Evolutionary conservation across 2,113 vertebrate species (phyloP).

Genomic region (Gallinago media): DNA sequence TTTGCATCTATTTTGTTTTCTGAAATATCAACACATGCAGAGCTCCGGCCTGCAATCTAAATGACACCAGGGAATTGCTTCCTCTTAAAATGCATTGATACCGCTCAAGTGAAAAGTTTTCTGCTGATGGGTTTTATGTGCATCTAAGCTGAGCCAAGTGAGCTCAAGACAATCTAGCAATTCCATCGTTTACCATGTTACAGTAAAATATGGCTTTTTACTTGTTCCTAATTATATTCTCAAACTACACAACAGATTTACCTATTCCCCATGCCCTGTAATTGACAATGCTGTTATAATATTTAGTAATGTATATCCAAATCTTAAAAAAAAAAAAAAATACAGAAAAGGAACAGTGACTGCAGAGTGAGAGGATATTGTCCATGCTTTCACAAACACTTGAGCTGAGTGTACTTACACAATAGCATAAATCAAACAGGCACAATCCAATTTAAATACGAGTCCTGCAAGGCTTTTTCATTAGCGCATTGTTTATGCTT

Average conservation of each 20-base stretch:
- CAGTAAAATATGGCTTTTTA: not conserved
- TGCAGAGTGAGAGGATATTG: not conserved
- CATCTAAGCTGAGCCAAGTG: not conserved
- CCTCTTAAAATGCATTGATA: not conserved
- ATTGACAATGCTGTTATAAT: not conserved
- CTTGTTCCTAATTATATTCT: not conserved
- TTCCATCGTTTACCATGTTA: not conserved
- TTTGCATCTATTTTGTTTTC: not conserved
- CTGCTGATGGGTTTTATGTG: not conserved
- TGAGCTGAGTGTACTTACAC: not conserved
- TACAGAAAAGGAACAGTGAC: not conserved
- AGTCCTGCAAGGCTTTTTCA: constrained; percentile 58
- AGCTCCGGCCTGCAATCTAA: not conserved
- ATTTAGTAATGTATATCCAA: not conserved
- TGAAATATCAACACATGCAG: not conserved
- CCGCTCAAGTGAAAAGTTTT: not conserved
- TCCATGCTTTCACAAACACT: not conserved
- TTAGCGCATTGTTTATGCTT: constrained; percentile 46
- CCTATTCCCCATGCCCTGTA: not conserved
- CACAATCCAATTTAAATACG: constrained; percentile 46
- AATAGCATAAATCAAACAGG: constrained; percentile 44
- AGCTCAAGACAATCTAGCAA: not conserved
- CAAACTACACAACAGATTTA: not conserved
- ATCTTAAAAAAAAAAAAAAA: not conserved
- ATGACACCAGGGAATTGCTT: not conserved